Evolutionary conservation across 2,888 invertebrate species (phyloP), one percentile per base, ranked within the genome.

Genomic region (Mimachlamys varia): DNA sequence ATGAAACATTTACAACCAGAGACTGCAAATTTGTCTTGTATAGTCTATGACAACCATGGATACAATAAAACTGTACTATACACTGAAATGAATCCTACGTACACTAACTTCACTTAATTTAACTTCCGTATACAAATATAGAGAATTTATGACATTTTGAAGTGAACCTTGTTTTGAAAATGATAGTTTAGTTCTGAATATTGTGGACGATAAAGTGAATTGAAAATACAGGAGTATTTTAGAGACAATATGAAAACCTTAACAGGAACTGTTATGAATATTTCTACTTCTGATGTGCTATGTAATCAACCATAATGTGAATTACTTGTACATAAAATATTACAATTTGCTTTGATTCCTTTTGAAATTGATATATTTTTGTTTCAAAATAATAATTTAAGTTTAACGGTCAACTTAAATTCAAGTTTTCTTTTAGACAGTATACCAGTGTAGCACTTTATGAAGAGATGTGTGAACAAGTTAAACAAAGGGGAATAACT

Each of bases 41-140:
- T 62, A n/a, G 19, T n/a, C 0, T 2, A 7, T 62, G 62, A 62
- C 62, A 62, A 62, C 62, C 62, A 62, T 62, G 22, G 17, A n/a
- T n/a, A 62, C 19, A 22, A 62, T 7, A 22, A 22, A 62, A 62
- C 62, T 62, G 7, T 19, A 53, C 19, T 5, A 19, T 62, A 62
- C 7, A 62, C 62, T 17, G 13, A 53, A 62, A 62, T 62, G 10
- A n/a, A 62, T 3, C 17, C n/a, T 22, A n/a, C 7, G n/a, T n/a
- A n/a, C 7, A 50, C 50, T 50, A 50, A 12, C 13, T 13, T 50
- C 7, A 50, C 5, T 15, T 58, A n/a, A 58, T 22, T 62, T 62
- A 7, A 22, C 62, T 62, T 62, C 62, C 22, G 62, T 62, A n/a
- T 62, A 62, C 62, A 62, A 62, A 62, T 62, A 62, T 62, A 62